These are phyloP conservation scores for Anarrhichthys ocellatus DNA, from an alignment of 2,113 vertebrate species.

Conservation along the genomic window DNA sequence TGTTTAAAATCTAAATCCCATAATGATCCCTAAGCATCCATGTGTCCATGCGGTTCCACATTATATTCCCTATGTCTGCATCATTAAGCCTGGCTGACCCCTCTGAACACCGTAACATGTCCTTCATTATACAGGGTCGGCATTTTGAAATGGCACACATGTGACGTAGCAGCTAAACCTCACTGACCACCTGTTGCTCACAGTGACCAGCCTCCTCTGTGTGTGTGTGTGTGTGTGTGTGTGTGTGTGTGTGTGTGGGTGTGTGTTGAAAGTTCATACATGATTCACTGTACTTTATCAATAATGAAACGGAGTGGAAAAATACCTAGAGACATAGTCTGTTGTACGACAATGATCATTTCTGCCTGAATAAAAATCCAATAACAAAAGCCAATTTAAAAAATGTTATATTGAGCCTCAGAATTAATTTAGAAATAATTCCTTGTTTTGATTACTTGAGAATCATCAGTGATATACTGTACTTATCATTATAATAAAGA, in stretches of 20 bases:
- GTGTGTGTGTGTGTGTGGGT: slow-evolving; percentile 37
- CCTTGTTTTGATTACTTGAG: neutral
- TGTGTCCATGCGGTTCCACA: neutral
- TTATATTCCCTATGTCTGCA: neutral
- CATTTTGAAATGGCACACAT: slow-evolving; percentile 73
- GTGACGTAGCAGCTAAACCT: slow-evolving; percentile 62
- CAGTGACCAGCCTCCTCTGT: slow-evolving; percentile 33
- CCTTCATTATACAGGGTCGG: slow-evolving; percentile 61
- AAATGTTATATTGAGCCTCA: neutral
- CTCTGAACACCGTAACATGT: slow-evolving; percentile 18
- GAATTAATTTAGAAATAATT: neutral
- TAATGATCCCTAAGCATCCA: neutral
- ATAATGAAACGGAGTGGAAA: slow-evolving; percentile 41
- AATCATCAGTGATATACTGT: neutral
- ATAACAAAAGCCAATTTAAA: neutral
- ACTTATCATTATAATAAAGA: neutral
- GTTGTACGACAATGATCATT: neutral
- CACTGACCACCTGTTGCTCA: slow-evolving; percentile 67
- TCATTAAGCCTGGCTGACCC: slow-evolving; percentile 42
- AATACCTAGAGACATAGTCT: neutral
- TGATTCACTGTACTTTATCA: slow-evolving; percentile 43
- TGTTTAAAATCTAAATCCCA: neutral
- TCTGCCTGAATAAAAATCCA: neutral
- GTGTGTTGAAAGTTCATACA: slow-evolving; percentile 44
- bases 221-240: slow-evolving; percentile 30